Evolutionary conservation across 2,888 invertebrate species (phyloP).

Genomic region (Drosophila putrida): DNA sequence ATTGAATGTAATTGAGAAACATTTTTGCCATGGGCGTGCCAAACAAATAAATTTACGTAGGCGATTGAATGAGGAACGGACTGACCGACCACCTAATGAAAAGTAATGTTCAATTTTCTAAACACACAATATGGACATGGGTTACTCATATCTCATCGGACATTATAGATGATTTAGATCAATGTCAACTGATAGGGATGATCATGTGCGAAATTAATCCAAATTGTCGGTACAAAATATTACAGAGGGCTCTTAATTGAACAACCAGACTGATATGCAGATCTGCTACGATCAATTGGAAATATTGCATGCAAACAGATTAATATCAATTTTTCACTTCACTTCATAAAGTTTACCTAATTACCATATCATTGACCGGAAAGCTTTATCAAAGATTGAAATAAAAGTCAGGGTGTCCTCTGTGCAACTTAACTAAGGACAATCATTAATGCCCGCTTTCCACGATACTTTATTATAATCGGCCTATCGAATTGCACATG

Average conservation of each 20-base stretch:
- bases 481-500: no score
- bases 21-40: slow-evolving; percentile 33
- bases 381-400: not conserved
- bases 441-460: no score
- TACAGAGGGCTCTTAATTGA: slow-evolving; percentile 53
- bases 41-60: slow-evolving; percentile 73
- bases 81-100: slow-evolving; percentile 53
- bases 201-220: slow-evolving; percentile 54
- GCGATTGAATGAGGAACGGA: not conserved
- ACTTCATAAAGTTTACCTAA: slow-evolving; percentile 31
- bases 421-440: not conserved
- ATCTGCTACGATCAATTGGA: slow-evolving; percentile 7
- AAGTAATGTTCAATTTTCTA: slow-evolving; percentile 41
- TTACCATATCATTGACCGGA: slow-evolving; percentile 32
- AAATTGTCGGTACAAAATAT: slow-evolving; percentile 27
- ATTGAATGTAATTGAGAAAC: slow-evolving; percentile 46
- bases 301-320: slow-evolving; percentile 28
- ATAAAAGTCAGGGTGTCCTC: no score
- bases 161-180: slow-evolving; percentile 37
- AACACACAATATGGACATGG: slow-evolving; percentile 28
- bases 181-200: slow-evolving; percentile 46
- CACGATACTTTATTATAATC: no score
- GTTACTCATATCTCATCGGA: slow-evolving; percentile 14
- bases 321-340: slow-evolving; percentile 40
- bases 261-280: slow-evolving; percentile 15